Evolutionary conservation across 2,113 vertebrate genomes (phyloP).

Genomic region (Crotalus viridis): DNA sequence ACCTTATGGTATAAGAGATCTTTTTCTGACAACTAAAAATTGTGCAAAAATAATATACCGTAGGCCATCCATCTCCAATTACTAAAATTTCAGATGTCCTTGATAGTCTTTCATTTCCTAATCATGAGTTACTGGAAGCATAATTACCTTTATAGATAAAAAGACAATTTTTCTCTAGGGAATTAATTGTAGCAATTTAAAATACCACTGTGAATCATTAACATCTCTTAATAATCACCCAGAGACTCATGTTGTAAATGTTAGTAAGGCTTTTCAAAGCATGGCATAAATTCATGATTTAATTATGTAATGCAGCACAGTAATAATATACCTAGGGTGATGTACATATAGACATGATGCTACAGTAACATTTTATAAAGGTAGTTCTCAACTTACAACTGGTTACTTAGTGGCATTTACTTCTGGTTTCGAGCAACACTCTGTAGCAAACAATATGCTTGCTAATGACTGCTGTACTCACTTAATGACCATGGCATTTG

Average conservation of each 20-base stretch:
- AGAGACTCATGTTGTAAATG: slow-evolving; percentile 41
- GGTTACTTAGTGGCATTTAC: background rate
- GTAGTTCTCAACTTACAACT: background rate
- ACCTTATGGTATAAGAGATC: background rate
- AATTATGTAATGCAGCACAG: slow-evolving; percentile 24
- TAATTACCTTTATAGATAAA: slow-evolving; percentile 49
- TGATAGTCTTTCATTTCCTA: slow-evolving; percentile 27
- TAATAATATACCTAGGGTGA: slow-evolving; percentile 1
- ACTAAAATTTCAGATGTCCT: slow-evolving; percentile 15
- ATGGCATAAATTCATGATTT: slow-evolving; percentile 40
- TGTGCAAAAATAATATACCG: slow-evolving; percentile 28
- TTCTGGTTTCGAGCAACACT: background rate
- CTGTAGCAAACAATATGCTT: background rate
- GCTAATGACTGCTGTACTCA: background rate
- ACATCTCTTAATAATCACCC: slow-evolving; percentile 33
- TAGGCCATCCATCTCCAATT: slow-evolving; percentile 3
- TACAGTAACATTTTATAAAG: slow-evolving; percentile 5
- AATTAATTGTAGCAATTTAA: slow-evolving; percentile 29
- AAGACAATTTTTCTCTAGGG: slow-evolving; percentile 36
- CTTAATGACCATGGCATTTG: background rate
- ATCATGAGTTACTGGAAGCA: slow-evolving; percentile 24
- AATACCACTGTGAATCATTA: slow-evolving; percentile 34
- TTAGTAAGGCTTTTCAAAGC: slow-evolving; percentile 36
- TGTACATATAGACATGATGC: slow-evolving; percentile 24
- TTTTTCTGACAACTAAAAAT: slow-evolving; percentile 1